Base-by-base conservation (phyloP, 2,113 vertebrate species). In the Chaenocephalus aceratus region DNA sequence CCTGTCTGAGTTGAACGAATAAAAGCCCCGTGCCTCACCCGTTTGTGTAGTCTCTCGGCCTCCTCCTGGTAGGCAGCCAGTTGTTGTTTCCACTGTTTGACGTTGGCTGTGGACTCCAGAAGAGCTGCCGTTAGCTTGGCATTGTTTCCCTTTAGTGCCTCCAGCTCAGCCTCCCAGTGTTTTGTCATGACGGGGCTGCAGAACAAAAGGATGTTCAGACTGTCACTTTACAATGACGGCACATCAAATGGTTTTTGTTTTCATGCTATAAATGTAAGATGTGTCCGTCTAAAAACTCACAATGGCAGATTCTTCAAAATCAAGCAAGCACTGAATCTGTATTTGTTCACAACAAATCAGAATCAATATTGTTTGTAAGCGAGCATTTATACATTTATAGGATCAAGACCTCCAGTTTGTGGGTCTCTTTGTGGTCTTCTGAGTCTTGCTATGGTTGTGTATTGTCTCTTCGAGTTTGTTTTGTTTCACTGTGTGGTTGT, bases 41-140 rank as follows among this genome's bases (percentile, higher is more conserved):
- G 93, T 91, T 98, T 99, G 93, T 99, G 98, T 86, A 99, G 96
- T 86, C 98, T 96, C 87, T 99, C 98, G 51, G 98, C 98, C 95
- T 99, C 98, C 87, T 99, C 98, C 88, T 99, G 97, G 93, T 99
- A 99, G 0, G 97, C 98, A 36, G 98, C 96, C 84, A 99, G 96
- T 72, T 99, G 98, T 79, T 99, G 98, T 82, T 99, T 99, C 98
- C 98, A 99, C 95, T 99, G 98, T 94, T 99, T 99, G 79, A 99
- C 98, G 1, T 99, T 99, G 95, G 97, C 98, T 84, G 98, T 99
- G 90, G 98, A 99, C 91, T 99, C 98, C 93, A 99, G 93, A 84
- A 99, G 95, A 65, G 98, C 98, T 56, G 98, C 96, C 14, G 98
- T 99, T 84, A 99, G 96, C 80, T 99, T 99, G 89, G 98, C 98